A percentile compares a stretch with the other conserved stretches of the same genome.
These are phyloP conservation scores for Myotis pilosus DNA, from an alignment of 2,797 vertebrate species.

Conservation along the genomic window DNA sequence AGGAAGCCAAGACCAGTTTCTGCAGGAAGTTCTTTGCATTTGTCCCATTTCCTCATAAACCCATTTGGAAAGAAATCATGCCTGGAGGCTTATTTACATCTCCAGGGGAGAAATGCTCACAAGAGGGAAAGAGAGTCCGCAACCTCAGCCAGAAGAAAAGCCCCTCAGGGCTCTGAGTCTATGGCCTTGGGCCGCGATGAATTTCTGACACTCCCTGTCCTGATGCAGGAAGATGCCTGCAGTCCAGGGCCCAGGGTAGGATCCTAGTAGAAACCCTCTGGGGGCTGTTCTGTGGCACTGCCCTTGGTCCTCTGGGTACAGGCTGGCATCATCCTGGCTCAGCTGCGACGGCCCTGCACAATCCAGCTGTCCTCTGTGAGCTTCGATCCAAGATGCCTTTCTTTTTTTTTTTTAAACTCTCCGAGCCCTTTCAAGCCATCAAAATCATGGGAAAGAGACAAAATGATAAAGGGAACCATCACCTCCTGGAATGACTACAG, in stretches of 20 bases:
- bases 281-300: neutral
- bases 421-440: neutral
- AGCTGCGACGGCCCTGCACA: neutral
- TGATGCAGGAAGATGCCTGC: neutral
- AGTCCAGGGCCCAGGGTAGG: neutral
- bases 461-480: neutral
- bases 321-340: neutral
- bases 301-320: neutral
- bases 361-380: neutral
- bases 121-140: neutral
- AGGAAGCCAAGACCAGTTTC: neutral
- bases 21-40: neutral
- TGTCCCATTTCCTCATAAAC: neutral
- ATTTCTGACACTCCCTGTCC: neutral
- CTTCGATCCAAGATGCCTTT: neutral
- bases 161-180: neutral
- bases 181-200: neutral
- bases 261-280: neutral
- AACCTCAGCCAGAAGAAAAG: neutral
- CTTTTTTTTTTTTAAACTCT: neutral
- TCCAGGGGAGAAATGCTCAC: neutral
- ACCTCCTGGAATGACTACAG: neutral
- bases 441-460: neutral
- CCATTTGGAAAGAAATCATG: neutral
- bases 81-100: neutral